A percentile compares a stretch with the other conserved stretches of the same genome.
Evolutionary conservation across 53 echinoderm and acorn worm species (phyloP).

Genomic region (Temnopleurus reevesii): DNA sequence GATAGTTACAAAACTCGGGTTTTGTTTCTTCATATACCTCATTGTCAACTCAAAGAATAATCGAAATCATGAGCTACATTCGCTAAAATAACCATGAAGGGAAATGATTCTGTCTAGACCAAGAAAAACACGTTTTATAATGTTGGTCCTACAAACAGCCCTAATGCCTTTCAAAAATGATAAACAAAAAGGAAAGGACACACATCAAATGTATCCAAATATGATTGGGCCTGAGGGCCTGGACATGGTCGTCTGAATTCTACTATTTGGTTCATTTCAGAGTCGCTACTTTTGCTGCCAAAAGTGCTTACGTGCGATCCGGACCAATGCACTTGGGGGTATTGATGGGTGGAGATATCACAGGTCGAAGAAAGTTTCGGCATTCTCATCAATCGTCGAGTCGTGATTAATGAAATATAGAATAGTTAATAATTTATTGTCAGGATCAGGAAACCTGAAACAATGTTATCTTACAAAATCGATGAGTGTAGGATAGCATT

Average conservation of each 20-base stretch:
- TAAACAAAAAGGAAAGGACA: slow-evolving; percentile 38
- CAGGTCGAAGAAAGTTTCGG: neutral
- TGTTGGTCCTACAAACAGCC: slow-evolving; percentile 17
- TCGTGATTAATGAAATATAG: neutral
- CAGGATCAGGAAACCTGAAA: neutral
- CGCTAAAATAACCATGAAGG: slow-evolving; percentile 19
- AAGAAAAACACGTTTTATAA: neutral
- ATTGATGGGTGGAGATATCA: neutral
- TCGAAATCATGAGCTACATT: no score
- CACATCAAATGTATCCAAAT: neutral
- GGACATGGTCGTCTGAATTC: neutral
- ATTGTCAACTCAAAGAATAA: no score
- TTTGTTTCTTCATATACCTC: no score
- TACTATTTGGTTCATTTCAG: slow-evolving; percentile 6
- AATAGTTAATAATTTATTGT: neutral
- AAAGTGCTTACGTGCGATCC: slow-evolving; percentile 1
- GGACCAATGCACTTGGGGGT: neutral
- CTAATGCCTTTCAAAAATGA: neutral
- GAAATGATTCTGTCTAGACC: slow-evolving; percentile 34
- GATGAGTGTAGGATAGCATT: no score
- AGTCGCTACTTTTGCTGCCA: slow-evolving; percentile 20
- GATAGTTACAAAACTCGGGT: no score
- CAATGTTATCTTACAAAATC: no score
- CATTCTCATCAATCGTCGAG: neutral
- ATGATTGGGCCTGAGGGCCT: neutral